Evolutionary conservation across 2,888 invertebrate species (phyloP).

Genomic region (Julus scandinavius): DNA sequence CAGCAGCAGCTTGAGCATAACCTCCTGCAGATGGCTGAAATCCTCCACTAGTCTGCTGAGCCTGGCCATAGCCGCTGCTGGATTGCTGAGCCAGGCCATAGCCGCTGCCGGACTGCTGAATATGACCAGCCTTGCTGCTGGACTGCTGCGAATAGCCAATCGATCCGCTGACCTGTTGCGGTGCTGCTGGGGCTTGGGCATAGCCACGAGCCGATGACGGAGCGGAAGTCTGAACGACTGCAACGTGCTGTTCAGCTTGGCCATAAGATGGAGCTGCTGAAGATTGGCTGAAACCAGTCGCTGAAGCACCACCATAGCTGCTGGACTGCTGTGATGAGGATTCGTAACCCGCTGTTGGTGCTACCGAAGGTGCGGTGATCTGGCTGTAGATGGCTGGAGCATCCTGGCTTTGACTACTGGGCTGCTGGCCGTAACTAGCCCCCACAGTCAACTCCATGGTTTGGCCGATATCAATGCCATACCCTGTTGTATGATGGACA

Average conservation of each 20-base stretch:
- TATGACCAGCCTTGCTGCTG: background rate
- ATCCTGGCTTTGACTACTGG: background rate
- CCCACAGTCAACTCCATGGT: background rate
- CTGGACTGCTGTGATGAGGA: background rate
- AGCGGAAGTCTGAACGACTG: background rate
- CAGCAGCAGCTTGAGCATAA: background rate
- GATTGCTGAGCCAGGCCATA: background rate
- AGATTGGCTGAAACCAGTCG: background rate
- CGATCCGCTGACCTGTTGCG: background rate
- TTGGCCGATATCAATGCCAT: background rate
- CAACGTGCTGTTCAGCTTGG: background rate
- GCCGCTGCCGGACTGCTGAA: background rate
- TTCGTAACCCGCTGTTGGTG: background rate
- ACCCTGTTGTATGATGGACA: background rate
- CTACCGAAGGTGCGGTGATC: background rate
- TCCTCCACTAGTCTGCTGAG: background rate
- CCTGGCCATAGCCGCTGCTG: background rate
- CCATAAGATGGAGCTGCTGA: background rate
- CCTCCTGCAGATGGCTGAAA: background rate
- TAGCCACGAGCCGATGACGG: background rate
- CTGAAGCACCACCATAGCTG: constrained; percentile 4
- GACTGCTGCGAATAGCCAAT: background rate
- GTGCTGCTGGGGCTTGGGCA: background rate
- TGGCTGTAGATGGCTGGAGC: constrained; percentile 8
- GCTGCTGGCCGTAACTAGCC: background rate